Conservation (phyloP, 2,113 vertebrate species). For the Psammodynastes pulverulentus region DNA sequence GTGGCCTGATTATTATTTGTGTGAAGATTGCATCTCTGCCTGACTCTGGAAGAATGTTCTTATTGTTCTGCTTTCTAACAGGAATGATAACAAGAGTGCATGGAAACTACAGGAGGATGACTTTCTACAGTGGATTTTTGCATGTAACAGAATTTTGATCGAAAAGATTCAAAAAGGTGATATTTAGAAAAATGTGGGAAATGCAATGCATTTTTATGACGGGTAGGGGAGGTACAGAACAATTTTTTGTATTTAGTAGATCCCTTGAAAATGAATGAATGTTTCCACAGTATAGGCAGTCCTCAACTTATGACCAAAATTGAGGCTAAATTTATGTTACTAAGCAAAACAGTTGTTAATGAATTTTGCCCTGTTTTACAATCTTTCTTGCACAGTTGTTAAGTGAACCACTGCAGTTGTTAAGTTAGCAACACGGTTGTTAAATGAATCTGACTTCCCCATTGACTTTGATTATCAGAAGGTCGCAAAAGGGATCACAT, state of each 20-base stretch:
- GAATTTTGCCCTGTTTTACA: not conserved
- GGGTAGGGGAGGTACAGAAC: not conserved
- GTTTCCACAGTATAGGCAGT: not conserved
- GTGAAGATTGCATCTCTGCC: not conserved
- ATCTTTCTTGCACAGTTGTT: not conserved
- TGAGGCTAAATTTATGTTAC: too few species aligned
- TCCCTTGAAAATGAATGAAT: not conserved
- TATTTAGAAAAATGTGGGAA: not conserved
- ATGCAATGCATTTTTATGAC: not conserved
- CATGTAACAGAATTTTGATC: not conserved
- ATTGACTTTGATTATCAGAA: too few species aligned
- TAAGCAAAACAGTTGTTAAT: not conserved
- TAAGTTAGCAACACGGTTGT: not conserved
- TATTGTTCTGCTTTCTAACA: not conserved
- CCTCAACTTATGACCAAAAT: too few species aligned
- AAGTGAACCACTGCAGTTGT: not conserved
- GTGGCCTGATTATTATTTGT: not conserved
- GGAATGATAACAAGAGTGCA: not conserved
- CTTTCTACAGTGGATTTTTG: not conserved
- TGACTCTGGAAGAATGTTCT: not conserved
- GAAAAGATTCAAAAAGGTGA: not conserved
- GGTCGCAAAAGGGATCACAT: too few species aligned
- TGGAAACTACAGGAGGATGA: not conserved
- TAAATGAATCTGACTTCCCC: not conserved
- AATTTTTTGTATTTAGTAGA: not conserved